Evolutionary conservation across 1,140 invertebrate species (phyloP), one percentile per base, ranked within the genome.

Genomic region (Cheumatopsyche charites): DNA sequence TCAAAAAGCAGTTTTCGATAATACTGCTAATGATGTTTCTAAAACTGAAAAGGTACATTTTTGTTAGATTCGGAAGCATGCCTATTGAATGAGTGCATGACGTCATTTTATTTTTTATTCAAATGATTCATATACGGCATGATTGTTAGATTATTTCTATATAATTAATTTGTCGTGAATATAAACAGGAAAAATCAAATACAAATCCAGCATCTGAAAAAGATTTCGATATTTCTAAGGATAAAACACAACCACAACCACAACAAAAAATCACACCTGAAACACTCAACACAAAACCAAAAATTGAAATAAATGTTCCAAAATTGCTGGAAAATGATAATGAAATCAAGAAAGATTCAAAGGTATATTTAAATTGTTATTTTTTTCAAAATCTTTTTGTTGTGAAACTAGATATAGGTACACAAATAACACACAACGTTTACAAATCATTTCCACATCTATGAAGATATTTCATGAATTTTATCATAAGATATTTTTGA

Each of bases 241-340:
- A 15, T 1, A 52, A 52, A 52, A 17, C 47, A 52, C 19, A 7
- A 52, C 47, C 47, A 52, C 19, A 17, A 52, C n/a, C 47, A 13
- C n/a, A 52, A 17, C 47, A 52, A 45, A 45, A 2, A 5, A n/a
- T 17, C 47, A 36, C 9, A 36, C 29, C 9, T 36, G 47, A 52
- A n/a, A n/a, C 43, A 45, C 17, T 15, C 2, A 45, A 45, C 19
- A 15, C 19, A 17, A 52, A 52, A 52, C 15, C 47, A 7, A 52
- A 17, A 52, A 15, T 17, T 15, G 15, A 52, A 9, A 52, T 19
- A 1, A 52, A 15, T 17, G 9, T 17, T n/a, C 47, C 47, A 15
- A 52, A 52, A 52, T 52, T 52, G 19, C 9, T 52, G 47, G 47
- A 52, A 52, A 52, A 52, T 19, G 47, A 52, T 52, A 52, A 19